Evolutionary conservation across 2,888 invertebrate species (phyloP).

Genomic region (Zelleria hepariella): DNA sequence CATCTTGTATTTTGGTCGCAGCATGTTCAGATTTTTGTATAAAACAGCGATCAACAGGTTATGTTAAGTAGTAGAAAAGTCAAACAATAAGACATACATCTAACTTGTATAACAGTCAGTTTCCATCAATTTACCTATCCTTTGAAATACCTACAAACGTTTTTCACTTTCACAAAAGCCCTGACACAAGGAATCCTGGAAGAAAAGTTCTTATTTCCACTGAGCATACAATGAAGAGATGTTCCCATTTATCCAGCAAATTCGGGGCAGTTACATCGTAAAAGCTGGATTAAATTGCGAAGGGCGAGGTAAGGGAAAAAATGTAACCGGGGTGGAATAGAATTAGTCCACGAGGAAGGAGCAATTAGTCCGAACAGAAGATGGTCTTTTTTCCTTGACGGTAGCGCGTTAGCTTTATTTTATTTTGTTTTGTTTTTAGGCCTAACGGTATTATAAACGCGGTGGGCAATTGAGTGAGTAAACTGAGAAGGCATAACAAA

Average conservation of each 20-base stretch:
- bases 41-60: too few species aligned
- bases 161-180: too few species aligned
- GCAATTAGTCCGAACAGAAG: not conserved
- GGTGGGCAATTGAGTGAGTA: too few species aligned
- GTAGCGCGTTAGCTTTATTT: not conserved
- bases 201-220: not conserved
- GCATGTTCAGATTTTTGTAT: too few species aligned
- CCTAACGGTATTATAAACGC: too few species aligned
- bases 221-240: constrained; percentile 4
- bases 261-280: constrained; percentile 24
- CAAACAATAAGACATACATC: too few species aligned
- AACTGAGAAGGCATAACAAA: not conserved
- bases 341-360: not conserved
- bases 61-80: too few species aligned
- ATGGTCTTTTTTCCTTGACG: not conserved
- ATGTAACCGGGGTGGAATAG: constrained; percentile 11
- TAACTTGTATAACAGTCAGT: too few species aligned
- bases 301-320: constrained; percentile 31
- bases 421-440: too few species aligned
- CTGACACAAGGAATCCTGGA: not conserved
- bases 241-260: constrained; percentile 26
- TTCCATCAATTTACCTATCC: too few species aligned
- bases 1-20: too few species aligned
- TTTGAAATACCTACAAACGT: too few species aligned
- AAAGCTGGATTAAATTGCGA: constrained; percentile 36